These are phyloP conservation scores for Piscicola geometra DNA, from an alignment of 2,888 invertebrate species.

Conservation along the genomic window DNA sequence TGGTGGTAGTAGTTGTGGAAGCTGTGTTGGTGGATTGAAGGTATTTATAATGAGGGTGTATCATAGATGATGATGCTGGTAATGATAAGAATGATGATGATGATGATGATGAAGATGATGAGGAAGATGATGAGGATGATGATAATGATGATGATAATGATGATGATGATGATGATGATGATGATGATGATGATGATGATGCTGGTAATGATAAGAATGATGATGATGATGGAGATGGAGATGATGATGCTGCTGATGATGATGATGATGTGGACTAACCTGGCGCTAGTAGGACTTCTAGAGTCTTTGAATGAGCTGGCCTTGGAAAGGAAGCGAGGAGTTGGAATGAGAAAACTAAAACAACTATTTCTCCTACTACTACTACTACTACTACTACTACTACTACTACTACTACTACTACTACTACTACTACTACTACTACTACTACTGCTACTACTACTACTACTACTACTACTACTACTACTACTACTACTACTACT, in stretches of 20 bases:
- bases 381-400: neutral
- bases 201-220: no score
- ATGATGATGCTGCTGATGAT: no score
- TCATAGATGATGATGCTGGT: neutral
- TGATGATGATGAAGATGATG: conserved; percentile 27
- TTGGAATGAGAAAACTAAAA: no score
- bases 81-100: neutral
- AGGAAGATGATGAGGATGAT: conserved; percentile 27
- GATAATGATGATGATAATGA: conserved; percentile 29
- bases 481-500: neutral
- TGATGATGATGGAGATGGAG: no score
- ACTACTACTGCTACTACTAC: neutral
- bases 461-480: neutral
- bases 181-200: conserved; percentile 10
- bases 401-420: neutral
- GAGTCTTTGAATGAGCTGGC: no score
- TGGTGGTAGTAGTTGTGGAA: no score
- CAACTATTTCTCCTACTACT: no score
- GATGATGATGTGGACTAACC: no score
- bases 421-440: conserved; percentile 5
- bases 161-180: conserved; percentile 27
- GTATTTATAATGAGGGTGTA: no score
- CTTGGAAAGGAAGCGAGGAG: no score
- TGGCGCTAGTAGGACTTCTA: no score
- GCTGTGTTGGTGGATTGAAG: no score